Evolutionary conservation across 2,888 invertebrate species (phyloP), one percentile per base, ranked within the genome.

Genomic region (Aleiodes testaceus): DNA sequence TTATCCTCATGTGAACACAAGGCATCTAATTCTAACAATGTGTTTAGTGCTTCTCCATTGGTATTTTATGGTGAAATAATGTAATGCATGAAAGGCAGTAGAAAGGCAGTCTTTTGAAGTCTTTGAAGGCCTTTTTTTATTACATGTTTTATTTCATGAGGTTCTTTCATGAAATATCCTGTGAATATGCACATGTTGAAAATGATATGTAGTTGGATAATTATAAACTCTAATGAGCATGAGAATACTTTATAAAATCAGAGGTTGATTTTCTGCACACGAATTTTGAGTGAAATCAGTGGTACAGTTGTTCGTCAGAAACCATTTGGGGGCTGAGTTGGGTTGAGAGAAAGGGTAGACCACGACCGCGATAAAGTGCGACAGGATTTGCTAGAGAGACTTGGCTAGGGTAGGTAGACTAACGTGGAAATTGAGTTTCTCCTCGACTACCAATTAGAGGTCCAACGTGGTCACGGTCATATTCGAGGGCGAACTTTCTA

Each of bases 391-490:
- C 44, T 63, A 44, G 26, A 63, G 59, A 18, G 63, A 63, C 44
- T 45, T 20, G 22, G 22, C 14, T 45, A 42, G 42, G 16, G 12
- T 20, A 36, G 44, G 22, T 20, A 20, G 45, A 45, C 63, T 45
- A 63, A 45, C 44, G 50, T 63, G 72, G 75, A 77, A 79, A 81
- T 81, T 77, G 79, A 81, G 78, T 78, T 79, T 74, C 74, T 55
- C 74, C 74, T 69, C 69, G 72, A 78, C 63, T 63, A 63, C 45
- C 78, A 82, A 82, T 82, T 81, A 82, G 80, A 76, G 78, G 79
- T 75, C 77, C 76, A 75, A 75, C 73, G 77, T 75, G 81, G 79
- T 79, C 79, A 76, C 65, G 72, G 75, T 80, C 77, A 80, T 78
- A 72, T 69, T 74, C 73, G 73, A 71, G 47, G 55, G 22, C 45